Evolutionary conservation across 2,797 vertebrate species (phyloP).

Genomic region (Coccyzus lansbergi): DNA sequence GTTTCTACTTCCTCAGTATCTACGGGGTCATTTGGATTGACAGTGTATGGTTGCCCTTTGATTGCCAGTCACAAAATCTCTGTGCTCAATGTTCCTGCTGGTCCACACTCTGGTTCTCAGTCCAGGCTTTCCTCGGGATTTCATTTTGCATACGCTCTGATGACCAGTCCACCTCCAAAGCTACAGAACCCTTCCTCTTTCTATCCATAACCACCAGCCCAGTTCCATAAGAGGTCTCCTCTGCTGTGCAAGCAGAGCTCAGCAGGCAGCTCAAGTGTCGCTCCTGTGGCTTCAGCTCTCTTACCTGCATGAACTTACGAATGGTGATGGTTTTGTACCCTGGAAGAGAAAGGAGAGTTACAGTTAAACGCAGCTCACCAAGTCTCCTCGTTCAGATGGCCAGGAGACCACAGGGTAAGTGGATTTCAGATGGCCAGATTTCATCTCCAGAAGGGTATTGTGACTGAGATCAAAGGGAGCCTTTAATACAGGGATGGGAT

Average conservation of each 20-base stretch:
- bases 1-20: not conserved
- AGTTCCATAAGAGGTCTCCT: fast-evolving
- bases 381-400: not conserved
- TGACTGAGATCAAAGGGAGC: not conserved
- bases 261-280: not conserved
- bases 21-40: not conserved
- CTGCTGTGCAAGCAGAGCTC: not conserved
- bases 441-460: not conserved
- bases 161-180: not conserved
- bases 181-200: not conserved
- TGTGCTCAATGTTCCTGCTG: fast-evolving
- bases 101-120: not conserved
- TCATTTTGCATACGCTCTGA: not conserved
- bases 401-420: not conserved
- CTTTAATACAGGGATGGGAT: fast-evolving
- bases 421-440: not conserved
- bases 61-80: not conserved
- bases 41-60: fast-evolving
- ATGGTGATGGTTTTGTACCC: constrained; percentile 89
- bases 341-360: constrained; percentile 52
- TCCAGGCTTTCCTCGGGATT: not conserved
- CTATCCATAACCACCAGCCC: not conserved
- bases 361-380: not conserved
- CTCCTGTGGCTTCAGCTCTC: not conserved
- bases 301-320: constrained; percentile 96